A percentile compares a stretch with the other conserved stretches of the same genome.
phyloP scores from a whole-genome alignment of 2,797 vertebrate species.

The Enteromius trimaculatus region DNA sequence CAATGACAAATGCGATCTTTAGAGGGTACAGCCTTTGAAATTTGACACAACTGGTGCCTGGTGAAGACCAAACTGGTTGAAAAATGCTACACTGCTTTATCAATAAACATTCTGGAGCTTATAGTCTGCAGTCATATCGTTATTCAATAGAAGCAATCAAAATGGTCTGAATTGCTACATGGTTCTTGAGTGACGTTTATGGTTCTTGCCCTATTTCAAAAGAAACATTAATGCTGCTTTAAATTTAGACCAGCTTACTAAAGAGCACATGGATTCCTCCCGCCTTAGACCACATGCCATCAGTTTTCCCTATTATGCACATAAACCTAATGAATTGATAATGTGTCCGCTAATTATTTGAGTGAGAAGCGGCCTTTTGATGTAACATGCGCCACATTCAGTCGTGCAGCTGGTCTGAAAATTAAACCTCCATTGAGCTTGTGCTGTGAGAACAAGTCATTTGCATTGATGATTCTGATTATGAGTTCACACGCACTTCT shows the following conservation, averaged over 20 bases:
- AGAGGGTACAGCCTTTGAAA: neutral
- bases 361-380: slow-evolving; percentile 19
- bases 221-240: neutral
- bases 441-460: slow-evolving; percentile 19
- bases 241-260: neutral
- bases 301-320: neutral
- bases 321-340: slow-evolving; percentile 8
- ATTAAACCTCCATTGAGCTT: neutral
- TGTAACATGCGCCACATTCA: neutral
- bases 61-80: neutral
- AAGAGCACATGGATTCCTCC: neutral
- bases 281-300: neutral
- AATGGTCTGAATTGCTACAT: neutral
- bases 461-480: slow-evolving; percentile 22
- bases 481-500: neutral
- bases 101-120: neutral
- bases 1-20: neutral
- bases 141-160: neutral
- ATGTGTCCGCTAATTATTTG: neutral
- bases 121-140: neutral
- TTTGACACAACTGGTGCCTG: neutral
- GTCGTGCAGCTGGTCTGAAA: slow-evolving; percentile 7
- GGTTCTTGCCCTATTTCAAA: neutral
- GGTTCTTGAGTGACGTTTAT: neutral
- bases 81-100: neutral